Evolutionary conservation across 2,797 vertebrate genomes (phyloP).

Genomic region (Selene dorsalis): DNA sequence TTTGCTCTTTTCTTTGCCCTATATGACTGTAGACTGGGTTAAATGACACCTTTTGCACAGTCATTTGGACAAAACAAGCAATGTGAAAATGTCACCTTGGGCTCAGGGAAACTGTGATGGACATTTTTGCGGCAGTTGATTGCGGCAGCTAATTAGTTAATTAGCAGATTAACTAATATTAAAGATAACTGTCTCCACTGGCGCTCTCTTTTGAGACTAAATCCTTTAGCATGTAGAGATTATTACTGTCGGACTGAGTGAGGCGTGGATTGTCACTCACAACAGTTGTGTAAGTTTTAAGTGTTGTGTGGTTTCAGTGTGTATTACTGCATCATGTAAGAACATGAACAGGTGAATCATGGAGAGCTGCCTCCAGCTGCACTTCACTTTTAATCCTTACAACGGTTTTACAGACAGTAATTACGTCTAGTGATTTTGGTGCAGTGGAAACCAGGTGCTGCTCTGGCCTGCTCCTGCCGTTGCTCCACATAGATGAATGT

Average conservation of each 20-base stretch:
- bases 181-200: neutral
- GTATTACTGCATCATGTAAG: conserved; percentile 6
- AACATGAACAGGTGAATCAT: conserved; percentile 28
- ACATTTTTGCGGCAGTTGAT: neutral
- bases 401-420: neutral
- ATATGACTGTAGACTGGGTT: neutral
- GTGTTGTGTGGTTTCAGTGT: too few species aligned
- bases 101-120: neutral
- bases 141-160: too few species aligned
- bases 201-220: neutral
- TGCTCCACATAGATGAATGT: neutral
- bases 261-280: neutral
- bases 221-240: neutral
- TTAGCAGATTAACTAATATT: neutral
- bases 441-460: conserved; percentile 30
- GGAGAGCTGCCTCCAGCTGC: neutral
- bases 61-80: neutral
- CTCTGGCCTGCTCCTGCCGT: neutral
- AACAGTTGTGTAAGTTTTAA: conserved; percentile 11
- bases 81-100: neutral
- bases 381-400: neutral
- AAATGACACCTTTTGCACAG: neutral
- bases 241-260: neutral
- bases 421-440: neutral
- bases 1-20: neutral